Evolutionary conservation across 2,888 invertebrate species (phyloP).

Genomic region (Tigriopus californicus): DNA sequence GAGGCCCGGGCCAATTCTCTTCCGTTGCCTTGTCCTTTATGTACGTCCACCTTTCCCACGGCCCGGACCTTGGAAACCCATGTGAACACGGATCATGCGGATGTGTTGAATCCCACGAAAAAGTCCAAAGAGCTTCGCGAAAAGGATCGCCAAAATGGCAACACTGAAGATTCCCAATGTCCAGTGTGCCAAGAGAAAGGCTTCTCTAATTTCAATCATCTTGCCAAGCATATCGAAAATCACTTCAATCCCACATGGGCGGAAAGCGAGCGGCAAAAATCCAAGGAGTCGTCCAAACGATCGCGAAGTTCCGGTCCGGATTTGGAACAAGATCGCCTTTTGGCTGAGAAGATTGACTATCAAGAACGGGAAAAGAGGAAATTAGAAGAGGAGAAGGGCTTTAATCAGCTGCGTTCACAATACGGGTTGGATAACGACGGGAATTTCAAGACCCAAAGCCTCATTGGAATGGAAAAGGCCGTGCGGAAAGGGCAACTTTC

Average conservation of each 20-base stretch:
- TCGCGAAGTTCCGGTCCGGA: background rate
- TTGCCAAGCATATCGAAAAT: slow-evolving; percentile 1
- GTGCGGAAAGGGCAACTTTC: slow-evolving; percentile 69
- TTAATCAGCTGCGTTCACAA: slow-evolving; percentile 38
- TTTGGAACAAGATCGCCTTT: background rate
- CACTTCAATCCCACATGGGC: slow-evolving; percentile 22
- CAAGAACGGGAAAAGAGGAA: background rate
- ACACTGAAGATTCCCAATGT: background rate
- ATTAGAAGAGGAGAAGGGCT: background rate
- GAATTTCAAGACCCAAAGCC: slow-evolving; percentile 55
- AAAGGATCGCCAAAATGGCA: background rate
- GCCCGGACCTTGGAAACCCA: slow-evolving; percentile 55
- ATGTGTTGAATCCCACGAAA: slow-evolving; percentile 46
- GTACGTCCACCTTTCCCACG: background rate
- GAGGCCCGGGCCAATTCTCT: background rate
- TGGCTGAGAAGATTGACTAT: background rate
- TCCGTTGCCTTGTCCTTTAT: background rate
- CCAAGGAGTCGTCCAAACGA: background rate
- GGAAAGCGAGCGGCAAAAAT: background rate
- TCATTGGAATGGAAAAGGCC: slow-evolving; percentile 54
- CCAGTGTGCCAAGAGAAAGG: background rate
- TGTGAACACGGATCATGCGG: slow-evolving; percentile 64
- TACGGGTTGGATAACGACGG: slow-evolving; percentile 78
- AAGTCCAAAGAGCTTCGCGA: background rate
- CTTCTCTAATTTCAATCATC: background rate